A percentile compares a stretch with the other conserved stretches of the same genome.
phyloP scores from a whole-genome alignment of 2,113 vertebrate species.

The Ailurus styani region DNA sequence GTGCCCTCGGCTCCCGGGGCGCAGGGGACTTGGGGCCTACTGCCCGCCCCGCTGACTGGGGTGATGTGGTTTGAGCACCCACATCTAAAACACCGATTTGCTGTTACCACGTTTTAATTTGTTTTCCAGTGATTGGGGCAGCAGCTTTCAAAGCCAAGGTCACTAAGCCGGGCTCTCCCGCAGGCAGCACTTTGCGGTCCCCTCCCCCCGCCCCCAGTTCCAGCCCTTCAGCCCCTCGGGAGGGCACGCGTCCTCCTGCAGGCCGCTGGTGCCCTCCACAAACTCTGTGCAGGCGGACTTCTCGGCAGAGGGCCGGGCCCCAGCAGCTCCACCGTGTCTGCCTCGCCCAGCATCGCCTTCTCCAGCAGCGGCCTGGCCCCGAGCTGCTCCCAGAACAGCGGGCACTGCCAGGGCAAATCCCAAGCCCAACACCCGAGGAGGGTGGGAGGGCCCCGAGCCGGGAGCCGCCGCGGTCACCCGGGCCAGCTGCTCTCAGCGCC shows the following conservation, averaged over 20 bases:
- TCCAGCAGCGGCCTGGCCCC: slow-evolving; percentile 74
- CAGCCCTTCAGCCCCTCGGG: slow-evolving; percentile 79
- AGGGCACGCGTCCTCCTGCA: slow-evolving; percentile 80
- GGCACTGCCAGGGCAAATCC: not conserved
- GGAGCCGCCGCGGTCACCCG: slow-evolving; percentile 52
- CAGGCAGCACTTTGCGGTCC: not conserved
- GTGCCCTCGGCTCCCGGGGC: not conserved
- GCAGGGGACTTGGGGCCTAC: not conserved
- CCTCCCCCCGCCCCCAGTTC: slow-evolving; percentile 59
- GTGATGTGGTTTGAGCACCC: no score
- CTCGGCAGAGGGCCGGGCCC: slow-evolving; percentile 76
- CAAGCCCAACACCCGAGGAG: not conserved
- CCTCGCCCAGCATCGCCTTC: slow-evolving; percentile 81
- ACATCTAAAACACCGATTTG: not conserved
- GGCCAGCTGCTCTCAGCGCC: slow-evolving; percentile 71
- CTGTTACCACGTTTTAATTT: not conserved
- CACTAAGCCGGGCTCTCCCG: not conserved
- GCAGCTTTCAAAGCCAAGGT: not conserved
- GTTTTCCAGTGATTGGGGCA: not conserved
- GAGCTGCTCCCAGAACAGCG: no score
- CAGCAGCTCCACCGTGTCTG: slow-evolving; percentile 75
- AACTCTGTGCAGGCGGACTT: slow-evolving; percentile 79
- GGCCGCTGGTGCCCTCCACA: slow-evolving; percentile 78
- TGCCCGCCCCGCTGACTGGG: not conserved
- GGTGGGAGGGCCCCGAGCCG: fast-evolving